phyloP scores from a whole-genome alignment of 2,113 vertebrate genomes.

The Monopterus albus region DNA sequence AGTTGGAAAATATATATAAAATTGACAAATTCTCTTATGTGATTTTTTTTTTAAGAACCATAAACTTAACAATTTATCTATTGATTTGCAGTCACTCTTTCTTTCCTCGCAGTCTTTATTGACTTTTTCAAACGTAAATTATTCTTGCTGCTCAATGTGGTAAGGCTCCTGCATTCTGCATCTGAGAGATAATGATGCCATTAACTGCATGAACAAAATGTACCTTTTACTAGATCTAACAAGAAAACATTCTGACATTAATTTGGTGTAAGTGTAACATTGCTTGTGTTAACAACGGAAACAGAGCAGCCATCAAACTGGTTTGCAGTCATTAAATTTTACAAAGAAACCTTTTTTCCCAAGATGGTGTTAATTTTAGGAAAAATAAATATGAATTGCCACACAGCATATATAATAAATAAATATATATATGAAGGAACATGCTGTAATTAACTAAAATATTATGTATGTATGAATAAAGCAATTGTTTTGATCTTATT shows the following conservation, averaged over 20 bases:
- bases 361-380: neutral
- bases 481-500: slow-evolving; percentile 6
- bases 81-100: slow-evolving; percentile 24
- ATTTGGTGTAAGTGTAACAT: neutral
- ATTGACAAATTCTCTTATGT: slow-evolving; percentile 6
- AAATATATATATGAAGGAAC: neutral
- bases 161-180: slow-evolving; percentile 28
- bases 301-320: neutral
- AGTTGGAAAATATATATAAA: no score
- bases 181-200: slow-evolving; percentile 57
- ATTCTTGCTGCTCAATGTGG: slow-evolving; percentile 5
- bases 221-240: slow-evolving; percentile 39
- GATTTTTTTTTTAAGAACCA: slow-evolving; percentile 32
- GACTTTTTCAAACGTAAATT: slow-evolving; percentile 41
- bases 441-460: neutral
- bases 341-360: neutral
- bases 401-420: slow-evolving; percentile 3
- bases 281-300: neutral
- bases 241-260: slow-evolving; percentile 28
- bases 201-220: slow-evolving; percentile 40
- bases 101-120: slow-evolving; percentile 5
- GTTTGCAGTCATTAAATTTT: slow-evolving; percentile 19
- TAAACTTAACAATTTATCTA: slow-evolving; percentile 43
- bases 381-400: neutral
- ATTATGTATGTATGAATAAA: slow-evolving; percentile 12